phyloP scores from a whole-genome alignment of 2,113 vertebrate species.

The Miniopterus natalensis region DNA sequence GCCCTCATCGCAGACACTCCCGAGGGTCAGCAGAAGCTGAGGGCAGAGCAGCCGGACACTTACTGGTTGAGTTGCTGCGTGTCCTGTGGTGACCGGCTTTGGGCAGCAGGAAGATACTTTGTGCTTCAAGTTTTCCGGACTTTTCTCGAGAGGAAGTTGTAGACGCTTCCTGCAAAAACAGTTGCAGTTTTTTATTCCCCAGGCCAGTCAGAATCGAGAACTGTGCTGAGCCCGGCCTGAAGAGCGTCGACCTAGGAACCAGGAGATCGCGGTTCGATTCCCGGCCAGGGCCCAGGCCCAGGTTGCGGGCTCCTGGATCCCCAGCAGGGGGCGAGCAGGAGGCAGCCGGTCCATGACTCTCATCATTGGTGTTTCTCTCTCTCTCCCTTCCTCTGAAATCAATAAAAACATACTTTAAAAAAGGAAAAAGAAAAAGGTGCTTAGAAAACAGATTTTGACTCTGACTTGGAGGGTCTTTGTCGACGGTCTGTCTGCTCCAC shows the following conservation, averaged over 20 bases:
- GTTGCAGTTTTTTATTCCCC: neutral
- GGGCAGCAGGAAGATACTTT: slow-evolving; percentile 81
- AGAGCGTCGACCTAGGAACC: too few species aligned
- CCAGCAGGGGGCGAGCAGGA: too few species aligned
- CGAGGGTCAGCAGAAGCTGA: accelerated
- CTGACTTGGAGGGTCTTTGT: neutral
- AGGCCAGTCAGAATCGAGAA: neutral
- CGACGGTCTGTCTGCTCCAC: neutral
- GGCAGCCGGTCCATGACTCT: too few species aligned
- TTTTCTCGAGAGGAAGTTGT: slow-evolving; percentile 85
- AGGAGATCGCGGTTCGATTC: too few species aligned
- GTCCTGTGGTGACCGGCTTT: slow-evolving; percentile 87
- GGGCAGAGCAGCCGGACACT: slow-evolving; percentile 60
- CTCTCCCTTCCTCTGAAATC: too few species aligned
- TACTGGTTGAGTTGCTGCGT: slow-evolving; percentile 94
- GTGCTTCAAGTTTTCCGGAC: slow-evolving; percentile 82
- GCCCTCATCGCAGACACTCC: neutral
- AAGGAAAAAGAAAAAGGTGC: neutral
- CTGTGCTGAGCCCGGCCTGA: too few species aligned
- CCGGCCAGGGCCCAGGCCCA: too few species aligned
- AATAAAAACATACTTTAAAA: too few species aligned
- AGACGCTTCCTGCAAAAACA: slow-evolving; percentile 87
- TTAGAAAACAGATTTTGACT: neutral
- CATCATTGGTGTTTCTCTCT: too few species aligned
- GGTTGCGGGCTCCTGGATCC: too few species aligned